phyloP scores from a whole-genome alignment of 2,797 vertebrate species.

The Microctenopoma steveboyesi region DNA sequence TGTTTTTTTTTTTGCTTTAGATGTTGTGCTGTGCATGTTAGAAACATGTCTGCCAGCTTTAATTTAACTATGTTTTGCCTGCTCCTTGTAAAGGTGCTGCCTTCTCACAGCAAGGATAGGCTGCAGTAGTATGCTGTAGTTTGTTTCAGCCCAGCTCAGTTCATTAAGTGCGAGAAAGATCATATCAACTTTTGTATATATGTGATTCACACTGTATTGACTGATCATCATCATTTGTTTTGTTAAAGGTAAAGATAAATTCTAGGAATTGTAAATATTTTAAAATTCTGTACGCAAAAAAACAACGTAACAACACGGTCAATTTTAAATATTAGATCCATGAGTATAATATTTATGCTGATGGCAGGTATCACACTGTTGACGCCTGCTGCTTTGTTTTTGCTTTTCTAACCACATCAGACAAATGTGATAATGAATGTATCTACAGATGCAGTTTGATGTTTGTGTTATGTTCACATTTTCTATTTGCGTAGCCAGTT shows the following conservation, averaged over 20 bases:
- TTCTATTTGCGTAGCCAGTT: neutral
- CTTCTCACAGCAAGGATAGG: neutral
- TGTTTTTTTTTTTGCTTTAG: conserved; percentile 9
- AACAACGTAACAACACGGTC: neutral
- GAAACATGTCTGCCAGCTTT: conserved; percentile 5
- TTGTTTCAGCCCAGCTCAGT: neutral
- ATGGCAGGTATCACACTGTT: neutral
- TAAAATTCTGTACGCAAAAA: no score
- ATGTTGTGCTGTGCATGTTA: conserved; percentile 8
- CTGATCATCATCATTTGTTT: neutral
- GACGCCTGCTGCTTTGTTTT: conserved; percentile 5
- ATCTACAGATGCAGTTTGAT: neutral
- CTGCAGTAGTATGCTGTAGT: neutral
- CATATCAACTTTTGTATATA: no score
- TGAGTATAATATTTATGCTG: conserved; percentile 31
- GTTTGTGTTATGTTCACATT: neutral
- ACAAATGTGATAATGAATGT: neutral
- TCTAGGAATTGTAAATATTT: neutral
- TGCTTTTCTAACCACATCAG: neutral
- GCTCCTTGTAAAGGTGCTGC: neutral
- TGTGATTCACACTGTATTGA: neutral
- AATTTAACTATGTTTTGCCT: neutral
- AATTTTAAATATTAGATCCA: conserved; percentile 46
- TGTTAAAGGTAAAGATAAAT: neutral
- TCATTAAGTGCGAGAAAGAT: neutral